A percentile compares a stretch with the other conserved stretches of the same genome.
phyloP scores from a whole-genome alignment of 2,113 vertebrate species.

The Lanius ludovicianus region DNA sequence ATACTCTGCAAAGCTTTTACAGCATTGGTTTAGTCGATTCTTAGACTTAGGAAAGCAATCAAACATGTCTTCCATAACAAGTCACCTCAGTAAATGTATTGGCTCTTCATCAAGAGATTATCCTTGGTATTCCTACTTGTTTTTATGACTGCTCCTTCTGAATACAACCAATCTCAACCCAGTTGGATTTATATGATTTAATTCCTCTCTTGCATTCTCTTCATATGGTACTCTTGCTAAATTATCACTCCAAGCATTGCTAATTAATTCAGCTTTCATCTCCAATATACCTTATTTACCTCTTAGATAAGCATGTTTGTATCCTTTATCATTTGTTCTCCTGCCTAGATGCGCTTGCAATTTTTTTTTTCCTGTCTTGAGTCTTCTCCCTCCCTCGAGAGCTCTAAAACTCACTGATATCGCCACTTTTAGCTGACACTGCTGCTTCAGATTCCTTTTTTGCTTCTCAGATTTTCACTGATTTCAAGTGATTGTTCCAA shows the following conservation, averaged over 20 bases:
- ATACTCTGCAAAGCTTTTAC: neutral
- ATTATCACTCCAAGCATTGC: neutral
- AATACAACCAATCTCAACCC: neutral
- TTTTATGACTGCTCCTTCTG: neutral
- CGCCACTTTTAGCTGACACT: neutral
- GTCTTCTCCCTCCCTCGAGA: neutral
- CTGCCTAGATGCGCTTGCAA: neutral
- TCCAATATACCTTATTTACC: slow-evolving; percentile 13
- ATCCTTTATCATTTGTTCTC: neutral
- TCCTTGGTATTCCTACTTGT: neutral
- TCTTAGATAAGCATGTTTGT: neutral
- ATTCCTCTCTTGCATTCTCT: neutral
- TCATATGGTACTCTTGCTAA: neutral
- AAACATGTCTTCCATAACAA: slow-evolving; percentile 20
- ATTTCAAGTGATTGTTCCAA: neutral
- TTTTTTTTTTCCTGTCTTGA: neutral
- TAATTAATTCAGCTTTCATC: slow-evolving; percentile 39
- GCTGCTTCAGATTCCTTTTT: neutral
- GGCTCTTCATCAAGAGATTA: slow-evolving; percentile 20
- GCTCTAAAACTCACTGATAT: neutral
- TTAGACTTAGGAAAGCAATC: slow-evolving; percentile 27
- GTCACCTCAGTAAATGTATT: neutral
- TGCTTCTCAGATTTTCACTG: neutral
- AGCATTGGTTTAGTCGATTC: neutral
- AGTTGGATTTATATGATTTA: neutral